Percentiles rank a stretch among this genome's conserved stretches.
These are phyloP conservation scores for Priapulus caudatus DNA, from an alignment of 2,888 invertebrate genomes.

Conservation along the genomic window DNA sequence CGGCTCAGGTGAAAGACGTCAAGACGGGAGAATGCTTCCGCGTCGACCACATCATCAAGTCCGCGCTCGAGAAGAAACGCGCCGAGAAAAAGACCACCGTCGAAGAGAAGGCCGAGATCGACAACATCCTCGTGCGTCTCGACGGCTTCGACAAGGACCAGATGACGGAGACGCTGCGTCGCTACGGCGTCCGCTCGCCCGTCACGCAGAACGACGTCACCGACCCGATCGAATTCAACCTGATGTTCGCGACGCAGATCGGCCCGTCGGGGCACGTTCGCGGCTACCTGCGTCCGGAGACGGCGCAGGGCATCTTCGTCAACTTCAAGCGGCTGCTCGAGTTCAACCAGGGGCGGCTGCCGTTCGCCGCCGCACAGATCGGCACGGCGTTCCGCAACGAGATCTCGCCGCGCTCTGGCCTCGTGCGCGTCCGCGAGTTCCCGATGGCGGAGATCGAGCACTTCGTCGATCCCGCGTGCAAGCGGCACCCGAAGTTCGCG, in stretches of 20 bases:
- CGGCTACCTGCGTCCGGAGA: constrained; percentile 87
- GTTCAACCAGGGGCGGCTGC: constrained; percentile 88
- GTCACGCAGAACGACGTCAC: constrained; percentile 82
- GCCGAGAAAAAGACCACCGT: constrained; percentile 6
- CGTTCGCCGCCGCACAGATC: constrained; percentile 98
- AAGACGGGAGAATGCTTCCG: constrained; percentile 95
- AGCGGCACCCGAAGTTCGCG: constrained; percentile 79
- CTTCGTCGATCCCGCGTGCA: constrained; percentile 83
- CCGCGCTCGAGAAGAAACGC: constrained; percentile 20
- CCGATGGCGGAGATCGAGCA: constrained; percentile 99
- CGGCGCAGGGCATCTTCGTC: constrained; percentile 98
- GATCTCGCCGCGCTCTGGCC: constrained; percentile 92
- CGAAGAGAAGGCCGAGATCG: background rate
- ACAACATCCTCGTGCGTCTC: constrained; percentile 40
- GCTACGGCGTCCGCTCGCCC: constrained; percentile 88
- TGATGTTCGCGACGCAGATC: constrained; percentile 97
- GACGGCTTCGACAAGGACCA: constrained; percentile 85
- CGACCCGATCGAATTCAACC: constrained; percentile 93
- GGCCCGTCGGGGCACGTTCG: constrained; percentile 90
- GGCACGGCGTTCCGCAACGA: constrained; percentile 98
- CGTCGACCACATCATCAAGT: constrained; percentile 90
- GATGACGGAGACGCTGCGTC: constrained; percentile 68
- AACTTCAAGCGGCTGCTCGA: constrained; percentile 95
- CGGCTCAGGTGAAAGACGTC: constrained; percentile 82
- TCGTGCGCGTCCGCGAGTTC: constrained; percentile 89